Conservation (phyloP, 2,113 vertebrate genomes). For the Zosterops lateralis region DNA sequence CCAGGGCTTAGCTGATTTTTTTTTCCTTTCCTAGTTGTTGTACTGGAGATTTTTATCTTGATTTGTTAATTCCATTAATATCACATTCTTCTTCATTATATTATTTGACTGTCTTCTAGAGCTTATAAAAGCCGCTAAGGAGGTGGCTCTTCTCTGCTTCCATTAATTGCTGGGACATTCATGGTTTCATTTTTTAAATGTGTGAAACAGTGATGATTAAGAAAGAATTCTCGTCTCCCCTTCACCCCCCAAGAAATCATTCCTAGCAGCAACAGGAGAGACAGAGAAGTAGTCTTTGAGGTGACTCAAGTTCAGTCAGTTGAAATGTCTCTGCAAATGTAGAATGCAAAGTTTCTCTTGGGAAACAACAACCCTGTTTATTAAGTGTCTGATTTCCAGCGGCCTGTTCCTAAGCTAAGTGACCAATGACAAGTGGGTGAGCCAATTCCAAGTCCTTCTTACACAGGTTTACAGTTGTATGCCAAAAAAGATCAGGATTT, state of each 20-base stretch:
- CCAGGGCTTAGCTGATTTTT: background rate
- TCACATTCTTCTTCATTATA: background rate
- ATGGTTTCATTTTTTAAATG: background rate
- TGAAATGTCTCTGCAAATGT: background rate
- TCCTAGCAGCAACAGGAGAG: background rate
- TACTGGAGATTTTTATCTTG: background rate
- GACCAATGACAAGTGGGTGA: background rate
- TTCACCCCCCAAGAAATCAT: background rate
- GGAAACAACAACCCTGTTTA: background rate
- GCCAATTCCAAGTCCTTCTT: background rate
- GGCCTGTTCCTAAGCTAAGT: background rate
- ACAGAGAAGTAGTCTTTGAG: background rate
- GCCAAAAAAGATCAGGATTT: background rate
- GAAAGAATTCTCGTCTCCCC: background rate
- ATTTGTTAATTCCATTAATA: background rate
- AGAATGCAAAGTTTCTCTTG: background rate
- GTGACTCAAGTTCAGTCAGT: background rate
- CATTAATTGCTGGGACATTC: background rate
- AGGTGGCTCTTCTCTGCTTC: background rate
- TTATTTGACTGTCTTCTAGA: background rate
- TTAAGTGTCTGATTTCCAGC: background rate
- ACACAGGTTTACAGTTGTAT: fast-evolving
- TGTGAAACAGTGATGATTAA: background rate
- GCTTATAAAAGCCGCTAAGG: background rate
- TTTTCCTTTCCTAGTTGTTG: background rate